phyloP scores from a whole-genome alignment of 2,888 invertebrate species.

The Microctonus aethiopoides region DNA sequence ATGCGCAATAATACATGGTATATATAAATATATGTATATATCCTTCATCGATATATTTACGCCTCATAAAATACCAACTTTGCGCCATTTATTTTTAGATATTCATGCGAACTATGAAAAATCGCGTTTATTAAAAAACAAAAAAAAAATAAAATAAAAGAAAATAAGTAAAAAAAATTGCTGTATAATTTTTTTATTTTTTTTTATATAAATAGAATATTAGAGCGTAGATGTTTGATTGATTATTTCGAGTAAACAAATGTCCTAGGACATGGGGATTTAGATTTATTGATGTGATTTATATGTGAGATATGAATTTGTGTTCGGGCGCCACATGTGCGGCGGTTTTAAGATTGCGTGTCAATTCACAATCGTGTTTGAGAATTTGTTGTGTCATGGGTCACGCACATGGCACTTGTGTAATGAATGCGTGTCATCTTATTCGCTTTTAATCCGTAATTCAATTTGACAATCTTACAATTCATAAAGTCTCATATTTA shows the following conservation, averaged over 20 bases:
- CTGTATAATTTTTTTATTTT: neutral
- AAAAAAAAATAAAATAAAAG: neutral
- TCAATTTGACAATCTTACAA: neutral
- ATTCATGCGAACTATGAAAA: no score
- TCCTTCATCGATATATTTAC: neutral
- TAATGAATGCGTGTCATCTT: slow-evolving; percentile 29
- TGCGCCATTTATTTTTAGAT: neutral
- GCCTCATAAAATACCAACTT: neutral
- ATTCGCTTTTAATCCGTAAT: neutral
- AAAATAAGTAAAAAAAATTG: neutral
- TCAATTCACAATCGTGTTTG: slow-evolving; percentile 36
- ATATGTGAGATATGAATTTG: slow-evolving; percentile 15
- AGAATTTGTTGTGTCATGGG: slow-evolving; percentile 41
- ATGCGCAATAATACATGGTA: no score
- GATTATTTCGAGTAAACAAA: neutral
- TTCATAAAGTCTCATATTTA: neutral
- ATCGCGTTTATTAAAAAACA: neutral
- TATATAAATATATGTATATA: no score
- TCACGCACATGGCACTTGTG: slow-evolving; percentile 40
- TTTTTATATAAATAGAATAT: neutral
- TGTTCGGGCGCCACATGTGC: slow-evolving; percentile 26
- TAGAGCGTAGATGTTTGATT: neutral
- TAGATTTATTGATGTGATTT: neutral
- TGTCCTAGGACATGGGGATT: neutral
- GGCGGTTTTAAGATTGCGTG: slow-evolving; percentile 17